phyloP scores from a whole-genome alignment of 2,888 invertebrate genomes.

The Calameuta idolon region DNA sequence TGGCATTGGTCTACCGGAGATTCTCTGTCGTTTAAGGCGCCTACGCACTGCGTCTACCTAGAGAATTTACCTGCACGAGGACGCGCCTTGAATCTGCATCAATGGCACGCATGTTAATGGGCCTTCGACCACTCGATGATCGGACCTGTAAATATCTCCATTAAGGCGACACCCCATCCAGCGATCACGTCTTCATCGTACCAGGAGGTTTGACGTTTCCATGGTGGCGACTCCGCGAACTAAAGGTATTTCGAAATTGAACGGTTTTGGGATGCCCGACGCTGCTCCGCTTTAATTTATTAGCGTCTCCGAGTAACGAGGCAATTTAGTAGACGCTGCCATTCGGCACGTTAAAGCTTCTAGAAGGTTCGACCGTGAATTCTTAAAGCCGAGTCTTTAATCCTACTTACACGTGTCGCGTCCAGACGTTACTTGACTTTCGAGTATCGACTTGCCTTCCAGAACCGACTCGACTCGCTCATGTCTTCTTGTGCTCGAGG shows the following conservation, averaged over 20 bases:
- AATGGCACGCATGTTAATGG: slow-evolving; percentile 48
- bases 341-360: neutral
- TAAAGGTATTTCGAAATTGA: neutral
- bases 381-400: neutral
- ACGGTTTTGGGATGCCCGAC: neutral
- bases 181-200: neutral
- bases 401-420: neutral
- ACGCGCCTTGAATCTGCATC: slow-evolving; percentile 29
- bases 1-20: neutral
- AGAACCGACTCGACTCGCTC: neutral
- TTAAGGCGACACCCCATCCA: slow-evolving; percentile 39
- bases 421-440: neutral
- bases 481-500: neutral
- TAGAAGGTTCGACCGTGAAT: neutral
- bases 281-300: neutral
- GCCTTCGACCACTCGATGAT: slow-evolving; percentile 39
- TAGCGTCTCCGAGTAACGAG: neutral
- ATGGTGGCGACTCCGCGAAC: neutral
- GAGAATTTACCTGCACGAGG: neutral
- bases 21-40: neutral
- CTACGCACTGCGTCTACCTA: neutral
- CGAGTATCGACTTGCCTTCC: neutral
- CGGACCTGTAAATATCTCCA: slow-evolving; percentile 57
- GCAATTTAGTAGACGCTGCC: too few species aligned
- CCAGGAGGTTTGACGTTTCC: neutral